Evolutionary conservation across 2,113 vertebrate genomes (phyloP), one percentile per base, ranked within the genome.

Genomic region (Zosterops borbonicus): DNA sequence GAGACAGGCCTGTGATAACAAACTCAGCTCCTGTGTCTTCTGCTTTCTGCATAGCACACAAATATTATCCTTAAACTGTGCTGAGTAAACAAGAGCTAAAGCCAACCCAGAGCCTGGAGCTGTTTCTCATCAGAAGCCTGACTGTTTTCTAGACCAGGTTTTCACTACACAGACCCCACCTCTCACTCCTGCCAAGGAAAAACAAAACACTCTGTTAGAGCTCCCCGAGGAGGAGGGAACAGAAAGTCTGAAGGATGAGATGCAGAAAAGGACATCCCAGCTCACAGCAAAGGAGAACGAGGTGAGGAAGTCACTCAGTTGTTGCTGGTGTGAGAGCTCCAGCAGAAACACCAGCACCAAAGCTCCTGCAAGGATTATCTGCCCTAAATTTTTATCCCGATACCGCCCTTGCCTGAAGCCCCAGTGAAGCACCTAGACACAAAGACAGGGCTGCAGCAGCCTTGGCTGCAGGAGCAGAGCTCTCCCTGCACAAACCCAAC

Each of bases 71-170:
- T 42, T 77, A 52, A 94, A 55, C 25, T 41, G 15, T 83, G n/a
- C 87, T 74, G 46, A 78, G 76, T 20, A 83, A 85, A 64, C 79
- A 85, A 78, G 49, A 65, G 69, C 37, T 78, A 69, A 71, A 75
- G 78, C 65, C 44, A 84, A 11, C 28, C 4, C 31, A 39, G 70
- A 59, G 55, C 50, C 69, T 55, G 35, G 76, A 69, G 29, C 44
- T 52, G 41, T 75, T 94, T 87, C 59, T 97, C 95, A 97, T 68
- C 87, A 94, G 83, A 85, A 92, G 89, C 96, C 95, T 95, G 95
- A 93, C 89, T 98, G 58, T 96, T 98, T 98, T 97, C 90, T 97
- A 98, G 98, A 92, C 89, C 94, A 97, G 90, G 83, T 86, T 95
- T 63, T 47, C 78, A 84, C 86, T 79, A 76, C 28, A 47, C 94